Base-by-base conservation (phyloP, 2,797 vertebrate species). In the Coluber constrictor region DNA sequence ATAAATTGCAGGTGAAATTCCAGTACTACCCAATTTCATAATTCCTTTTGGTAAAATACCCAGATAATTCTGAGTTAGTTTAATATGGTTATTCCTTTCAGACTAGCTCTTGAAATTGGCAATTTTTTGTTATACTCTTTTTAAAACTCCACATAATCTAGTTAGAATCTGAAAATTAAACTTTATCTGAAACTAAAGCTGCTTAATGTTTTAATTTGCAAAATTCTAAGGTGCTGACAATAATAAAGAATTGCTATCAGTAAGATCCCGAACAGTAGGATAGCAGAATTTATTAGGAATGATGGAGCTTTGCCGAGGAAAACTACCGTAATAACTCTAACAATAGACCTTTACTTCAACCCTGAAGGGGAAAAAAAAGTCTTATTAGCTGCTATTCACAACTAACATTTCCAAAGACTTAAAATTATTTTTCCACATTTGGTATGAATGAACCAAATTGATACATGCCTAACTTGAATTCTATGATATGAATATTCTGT, bases 351-450 rank as follows among this genome's bases (percentile, higher is more conserved):
- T 74, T 90, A 20, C 88, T 90, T 25, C 43, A 27, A 8, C 27
- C 57, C 66, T 70, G 51, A 5, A 66, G 51, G 90, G 92, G 18
- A 91, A 10, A 93, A 88, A 56, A 79, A 86, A 88, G 25, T 63
- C 94, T 94, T 91, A 10, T 51, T 51, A 32, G 37, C 10, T 83
- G 70, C n/a, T 63, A 55, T 90, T 92, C 25, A 90, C 43, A 56
- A 32, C 11, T 47, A 90, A 87, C 16, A 23, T 70, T 57, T 37
- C 43, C 37, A 90, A 93, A 90, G 43, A 3, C 47, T 56, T 86
- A 51, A 51, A 59, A 32, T 51, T 15, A 4, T 83, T 15, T 83
- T 47, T 61, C 55, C 54, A 32, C 25, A 47, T 51, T 89, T 29
- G 2, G 18, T n/a, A 43, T 59, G 63, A 90, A 51, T 89, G 89